These are phyloP conservation scores for Dasyurus viverrinus DNA, from an alignment of 2,113 vertebrate genomes.

Conservation along the genomic window DNA sequence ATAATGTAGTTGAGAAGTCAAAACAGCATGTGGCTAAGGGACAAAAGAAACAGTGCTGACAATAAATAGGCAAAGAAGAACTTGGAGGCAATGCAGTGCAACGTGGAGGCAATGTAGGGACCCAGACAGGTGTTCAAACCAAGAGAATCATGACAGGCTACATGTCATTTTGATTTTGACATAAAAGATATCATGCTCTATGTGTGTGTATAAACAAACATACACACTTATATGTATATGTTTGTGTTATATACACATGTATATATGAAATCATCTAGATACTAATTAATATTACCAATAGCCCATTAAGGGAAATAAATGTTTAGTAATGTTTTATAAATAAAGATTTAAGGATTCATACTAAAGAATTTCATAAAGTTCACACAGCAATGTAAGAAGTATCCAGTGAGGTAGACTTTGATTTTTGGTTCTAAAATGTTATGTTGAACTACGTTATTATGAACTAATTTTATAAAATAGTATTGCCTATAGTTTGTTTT, in stretches of 20 bases:
- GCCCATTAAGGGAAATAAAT: neutral
- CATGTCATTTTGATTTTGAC: neutral
- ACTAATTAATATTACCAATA: neutral
- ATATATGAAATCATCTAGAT: neutral
- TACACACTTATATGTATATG: neutral
- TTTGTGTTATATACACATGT: neutral
- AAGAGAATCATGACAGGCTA: neutral
- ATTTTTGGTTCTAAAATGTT: constrained; percentile 11
- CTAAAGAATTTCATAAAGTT: neutral
- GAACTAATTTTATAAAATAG: constrained; percentile 37
- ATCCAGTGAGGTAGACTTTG: neutral
- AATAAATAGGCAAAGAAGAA: neutral
- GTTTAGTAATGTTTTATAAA: neutral
- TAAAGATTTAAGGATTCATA: neutral
- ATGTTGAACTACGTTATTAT: constrained; percentile 28
- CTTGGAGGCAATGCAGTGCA: neutral
- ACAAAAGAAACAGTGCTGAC: neutral
- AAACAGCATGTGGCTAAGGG: neutral
- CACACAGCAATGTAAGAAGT: neutral
- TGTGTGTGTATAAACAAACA: neutral
- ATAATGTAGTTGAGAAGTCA: neutral
- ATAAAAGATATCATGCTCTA: neutral
- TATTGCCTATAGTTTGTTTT: constrained; percentile 7
- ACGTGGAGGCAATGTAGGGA: neutral
- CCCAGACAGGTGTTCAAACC: neutral